A percentile compares a stretch with the other conserved stretches of the same genome.
These are phyloP conservation scores for Ethmia dodecea DNA, from an alignment of 2,888 invertebrate species.

Conservation along the genomic window DNA sequence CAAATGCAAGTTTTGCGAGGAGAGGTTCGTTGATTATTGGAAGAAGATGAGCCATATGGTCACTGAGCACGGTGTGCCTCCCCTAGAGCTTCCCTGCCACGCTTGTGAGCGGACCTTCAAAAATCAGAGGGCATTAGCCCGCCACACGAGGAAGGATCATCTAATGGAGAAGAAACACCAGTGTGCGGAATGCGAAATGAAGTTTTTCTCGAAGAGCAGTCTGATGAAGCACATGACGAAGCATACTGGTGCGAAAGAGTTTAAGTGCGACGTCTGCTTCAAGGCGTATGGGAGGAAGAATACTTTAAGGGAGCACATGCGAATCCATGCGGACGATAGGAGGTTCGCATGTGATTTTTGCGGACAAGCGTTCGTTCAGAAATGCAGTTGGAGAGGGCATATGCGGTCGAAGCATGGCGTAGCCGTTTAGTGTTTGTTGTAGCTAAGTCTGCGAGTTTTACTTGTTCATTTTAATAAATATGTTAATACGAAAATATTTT, in stretches of 20 bases:
- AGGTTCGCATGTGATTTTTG: conserved; percentile 24
- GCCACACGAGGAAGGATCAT: conserved; percentile 53
- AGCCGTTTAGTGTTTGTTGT: conserved; percentile 17
- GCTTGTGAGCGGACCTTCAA: conserved; percentile 45
- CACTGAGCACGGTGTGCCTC: conserved; percentile 37
- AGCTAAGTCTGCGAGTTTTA: no score
- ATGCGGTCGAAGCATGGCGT: conserved; percentile 43
- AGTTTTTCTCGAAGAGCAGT: conserved; percentile 34
- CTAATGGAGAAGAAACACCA: conserved; percentile 50
- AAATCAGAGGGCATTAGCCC: conserved; percentile 34
- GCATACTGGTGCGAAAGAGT: conserved; percentile 41
- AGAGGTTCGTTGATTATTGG: conserved; percentile 44
- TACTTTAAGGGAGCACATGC: conserved; percentile 33
- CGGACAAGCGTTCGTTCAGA: conserved; percentile 34
- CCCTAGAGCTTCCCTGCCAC: conserved; percentile 38
- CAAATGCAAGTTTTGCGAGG: conserved; percentile 38
- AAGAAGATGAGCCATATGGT: conserved; percentile 46
- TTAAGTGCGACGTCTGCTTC: conserved; percentile 45
- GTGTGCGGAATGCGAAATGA: conserved; percentile 60
- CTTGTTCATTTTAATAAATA: no score
- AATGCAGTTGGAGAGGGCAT: conserved; percentile 50
- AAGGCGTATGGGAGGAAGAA: conserved; percentile 43
- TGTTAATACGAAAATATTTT: no score
- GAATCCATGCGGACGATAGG: conserved; percentile 21
- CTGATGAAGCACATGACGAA: conserved; percentile 42